Base-by-base conservation (phyloP, 2,888 invertebrate genomes). In the Yponomeuta evonymella region DNA sequence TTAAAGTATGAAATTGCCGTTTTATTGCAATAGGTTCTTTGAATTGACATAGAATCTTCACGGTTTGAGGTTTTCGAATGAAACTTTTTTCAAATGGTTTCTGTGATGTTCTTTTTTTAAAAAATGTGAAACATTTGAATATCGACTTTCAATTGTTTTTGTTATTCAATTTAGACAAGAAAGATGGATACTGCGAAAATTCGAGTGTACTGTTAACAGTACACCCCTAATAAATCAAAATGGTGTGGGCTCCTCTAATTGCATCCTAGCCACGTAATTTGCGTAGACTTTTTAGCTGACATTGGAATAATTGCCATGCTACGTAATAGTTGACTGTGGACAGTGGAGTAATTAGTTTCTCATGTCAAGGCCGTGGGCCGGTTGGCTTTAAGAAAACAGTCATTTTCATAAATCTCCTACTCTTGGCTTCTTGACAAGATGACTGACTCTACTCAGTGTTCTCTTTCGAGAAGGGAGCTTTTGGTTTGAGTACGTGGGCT, bases 351-450 rank as follows among this genome's bases (percentile, higher is more conserved):
- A 65, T 65, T 65, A 65, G 65, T 29, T 9, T 30, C 65, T 65
- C 11, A 65, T 65, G 65, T 65, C 65, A 65, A 65, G 65, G 65
- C 33, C 65, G n/a, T 29, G 65, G 33, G 29, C 30, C 12, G 23
- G 65, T 65, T 65, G 65, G 65, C 65, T 65, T 65, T 65, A 58
- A 33, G 65, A 65, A 65, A 65, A 65, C 11, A 64, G 64, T 65
- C 23, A 33, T 65, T 65, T 65, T 30, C 65, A 65, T 65, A 65
- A 65, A 65, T 65, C 65, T 65, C 30, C 10, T 65, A 2, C 30
- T 65, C 65, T 65, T 65, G 65, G 65, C 65, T 9, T 29, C 15
- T 58, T 58, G 51, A 58, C 51, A 58, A 58, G 51, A 58, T 15
- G 15, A 15, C 15, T 58, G 51, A 58, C 51, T 43, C 43, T 58